Evolutionary conservation across 2,888 invertebrate genomes (phyloP), one percentile per base, ranked within the genome.

Genomic region (Tridacna gigas): DNA sequence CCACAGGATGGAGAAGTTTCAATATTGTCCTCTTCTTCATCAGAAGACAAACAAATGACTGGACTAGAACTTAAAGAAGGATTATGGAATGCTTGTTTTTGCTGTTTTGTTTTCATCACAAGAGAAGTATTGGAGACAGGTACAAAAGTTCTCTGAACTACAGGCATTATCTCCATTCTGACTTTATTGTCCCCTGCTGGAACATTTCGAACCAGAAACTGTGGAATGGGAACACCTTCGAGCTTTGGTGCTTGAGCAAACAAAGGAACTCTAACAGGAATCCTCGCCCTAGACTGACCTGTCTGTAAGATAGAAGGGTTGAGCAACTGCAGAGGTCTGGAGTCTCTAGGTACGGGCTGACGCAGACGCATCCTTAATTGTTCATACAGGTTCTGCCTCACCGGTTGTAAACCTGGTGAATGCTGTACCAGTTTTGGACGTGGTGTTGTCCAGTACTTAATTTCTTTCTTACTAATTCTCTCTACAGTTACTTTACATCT

Each of bases 381-480:
- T 45, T 71, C 47, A 37, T 71, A 51, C n/a, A 51, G 26, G 26
- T 71, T n/a, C 18, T 26, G 71, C 51, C 71, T 48, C 71, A 71
- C 48, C 9, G 51, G 26, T 51, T 71, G 71, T 48, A 48, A 51
- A 26, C 51, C 48, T 9, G 51, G 25, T n/a, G 51, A 15, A 26
- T 45, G 51, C 51, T 45, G 48, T 51, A 25, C 26, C 15, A 25
- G 51, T 71, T 47, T 48, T 12, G 51, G 48, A 45, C 85, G 86
- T 4, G 78, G 86, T 13, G 82, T 78, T n/a, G 83, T 88, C 89
- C 89, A 90, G 47, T 82, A 75, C 61, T 88, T 87, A 22, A 91
- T 89, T 26, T 89, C 88, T 37, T 84, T 78, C 45, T 83, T 76
- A 25, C 78, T 80, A 25, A 91, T 11, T 65, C 87, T 76, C 26